Evolutionary conservation across 1,140 invertebrate genomes (phyloP).

Genomic region (Paraescarpia echinospica): DNA sequence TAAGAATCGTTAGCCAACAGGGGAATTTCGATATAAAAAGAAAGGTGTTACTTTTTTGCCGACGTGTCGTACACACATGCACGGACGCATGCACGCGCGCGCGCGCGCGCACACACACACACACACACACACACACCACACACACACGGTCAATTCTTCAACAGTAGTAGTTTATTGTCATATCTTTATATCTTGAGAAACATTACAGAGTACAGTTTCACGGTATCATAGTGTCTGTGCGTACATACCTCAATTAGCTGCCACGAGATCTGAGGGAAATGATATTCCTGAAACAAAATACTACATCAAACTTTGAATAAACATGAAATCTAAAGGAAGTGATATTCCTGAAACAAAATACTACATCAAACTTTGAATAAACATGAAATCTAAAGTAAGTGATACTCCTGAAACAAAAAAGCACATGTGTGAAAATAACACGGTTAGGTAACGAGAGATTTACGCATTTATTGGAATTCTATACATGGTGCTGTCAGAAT

Average conservation of each 20-base stretch:
- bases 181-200: no score
- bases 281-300: neutral
- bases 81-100: neutral
- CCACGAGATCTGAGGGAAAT: neutral
- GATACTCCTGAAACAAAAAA: no score
- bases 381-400: neutral
- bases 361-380: neutral
- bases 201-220: neutral
- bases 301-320: neutral
- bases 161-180: no score
- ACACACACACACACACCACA: conserved; percentile 5
- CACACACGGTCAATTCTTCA: no score
- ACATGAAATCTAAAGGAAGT: neutral
- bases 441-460: no score
- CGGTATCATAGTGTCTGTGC: neutral
- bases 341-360: neutral
- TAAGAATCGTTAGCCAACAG: no score
- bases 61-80: neutral
- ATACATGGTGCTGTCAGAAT: no score
- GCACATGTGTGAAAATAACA: no score
- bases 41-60: no score
- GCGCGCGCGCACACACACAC: no score
- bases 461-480: no score
- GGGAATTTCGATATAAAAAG: no score
- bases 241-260: neutral